A percentile compares a stretch with the other conserved stretches of the same genome.
phyloP scores from a whole-genome alignment of 2,113 vertebrate species.

The Cyphomyrus discorhynchus region DNA sequence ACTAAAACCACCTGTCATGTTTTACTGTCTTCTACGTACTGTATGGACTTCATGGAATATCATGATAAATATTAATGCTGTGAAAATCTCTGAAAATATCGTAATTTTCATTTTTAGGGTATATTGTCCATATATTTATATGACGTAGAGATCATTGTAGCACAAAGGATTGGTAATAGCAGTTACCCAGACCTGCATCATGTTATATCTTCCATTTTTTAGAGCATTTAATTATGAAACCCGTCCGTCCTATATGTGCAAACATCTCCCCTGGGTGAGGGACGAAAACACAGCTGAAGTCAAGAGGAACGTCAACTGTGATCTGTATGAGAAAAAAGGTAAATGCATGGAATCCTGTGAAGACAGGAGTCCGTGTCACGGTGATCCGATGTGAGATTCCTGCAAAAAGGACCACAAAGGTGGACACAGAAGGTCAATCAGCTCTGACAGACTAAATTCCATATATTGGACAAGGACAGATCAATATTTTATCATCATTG shows the following conservation, averaged over 20 bases:
- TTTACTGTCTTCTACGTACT: background rate
- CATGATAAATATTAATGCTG: background rate
- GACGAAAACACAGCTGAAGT: constrained; percentile 61
- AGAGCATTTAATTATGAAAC: constrained; percentile 85
- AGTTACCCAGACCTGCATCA: background rate
- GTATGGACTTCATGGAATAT: background rate
- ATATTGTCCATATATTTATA: background rate
- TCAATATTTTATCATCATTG: background rate
- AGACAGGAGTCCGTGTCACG: background rate
- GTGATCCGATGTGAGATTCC: background rate
- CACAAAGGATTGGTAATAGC: background rate
- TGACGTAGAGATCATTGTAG: background rate
- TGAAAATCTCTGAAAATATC: background rate
- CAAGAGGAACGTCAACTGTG: constrained; percentile 77
- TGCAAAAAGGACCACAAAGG: background rate
- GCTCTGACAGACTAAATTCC: background rate
- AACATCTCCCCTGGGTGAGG: constrained; percentile 80
- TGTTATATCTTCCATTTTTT: background rate
- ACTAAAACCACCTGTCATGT: background rate
- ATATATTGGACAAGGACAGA: background rate
- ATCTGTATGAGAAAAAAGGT: constrained; percentile 96
- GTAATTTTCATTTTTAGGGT: background rate
- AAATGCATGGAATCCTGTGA: constrained; percentile 19
- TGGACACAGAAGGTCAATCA: background rate
- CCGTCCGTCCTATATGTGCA: constrained; percentile 68